These are phyloP conservation scores for Anas flavirostris DNA, from an alignment of 2,797 vertebrate genomes.

Conservation along the genomic window DNA sequence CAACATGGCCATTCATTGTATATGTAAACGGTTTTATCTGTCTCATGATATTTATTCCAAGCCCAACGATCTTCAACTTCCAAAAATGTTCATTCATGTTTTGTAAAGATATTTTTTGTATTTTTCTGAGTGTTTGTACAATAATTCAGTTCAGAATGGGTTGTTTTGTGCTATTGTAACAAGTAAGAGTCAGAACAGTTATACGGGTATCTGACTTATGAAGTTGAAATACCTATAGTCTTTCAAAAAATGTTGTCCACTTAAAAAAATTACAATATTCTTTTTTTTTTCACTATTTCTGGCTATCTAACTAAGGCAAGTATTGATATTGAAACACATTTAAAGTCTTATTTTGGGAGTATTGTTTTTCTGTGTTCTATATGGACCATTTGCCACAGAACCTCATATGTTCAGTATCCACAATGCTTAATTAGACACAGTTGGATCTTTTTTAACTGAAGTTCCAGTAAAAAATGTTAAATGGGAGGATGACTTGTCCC, in stretches of 20 bases:
- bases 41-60: neutral
- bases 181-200: neutral
- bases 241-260: neutral
- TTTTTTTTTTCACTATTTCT: neutral
- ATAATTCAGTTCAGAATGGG: neutral
- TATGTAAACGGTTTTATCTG: neutral
- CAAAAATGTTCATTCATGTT: neutral
- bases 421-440: neutral
- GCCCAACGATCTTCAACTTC: neutral
- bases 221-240: neutral
- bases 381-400: neutral
- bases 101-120: neutral
- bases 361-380: neutral
- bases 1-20: neutral
- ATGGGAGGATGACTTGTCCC: neutral
- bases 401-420: neutral
- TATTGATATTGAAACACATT: neutral
- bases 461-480: neutral
- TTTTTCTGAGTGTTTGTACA: neutral
- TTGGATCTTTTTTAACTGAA: neutral
- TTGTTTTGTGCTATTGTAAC: neutral
- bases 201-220: neutral
- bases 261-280: neutral
- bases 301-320: neutral
- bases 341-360: neutral